phyloP scores from a whole-genome alignment of 2,113 vertebrate species.

The Heterochromis multidens region DNA sequence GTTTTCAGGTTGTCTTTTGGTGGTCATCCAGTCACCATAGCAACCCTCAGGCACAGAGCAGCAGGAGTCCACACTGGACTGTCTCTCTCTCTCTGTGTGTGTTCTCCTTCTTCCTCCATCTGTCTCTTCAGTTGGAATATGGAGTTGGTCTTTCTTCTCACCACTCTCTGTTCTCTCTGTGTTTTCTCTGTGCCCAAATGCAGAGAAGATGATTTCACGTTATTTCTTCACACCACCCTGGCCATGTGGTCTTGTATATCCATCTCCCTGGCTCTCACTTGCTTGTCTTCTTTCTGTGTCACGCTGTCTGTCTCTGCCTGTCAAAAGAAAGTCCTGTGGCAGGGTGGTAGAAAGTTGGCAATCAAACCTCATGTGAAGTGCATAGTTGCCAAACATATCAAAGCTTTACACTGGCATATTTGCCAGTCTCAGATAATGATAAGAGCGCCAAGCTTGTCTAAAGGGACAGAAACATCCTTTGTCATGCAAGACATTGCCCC shows the following conservation, averaged over 20 bases:
- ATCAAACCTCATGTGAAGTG: not conserved
- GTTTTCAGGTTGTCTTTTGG: conserved; percentile 27
- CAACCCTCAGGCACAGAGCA: conserved; percentile 47
- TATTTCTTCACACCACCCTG: conserved; percentile 1
- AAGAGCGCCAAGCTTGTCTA: conserved; percentile 3
- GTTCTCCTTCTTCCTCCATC: not conserved
- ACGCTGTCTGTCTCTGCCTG: conserved; percentile 68
- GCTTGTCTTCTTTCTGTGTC: conserved; percentile 25
- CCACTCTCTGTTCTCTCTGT: not conserved
- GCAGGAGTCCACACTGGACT: conserved; percentile 36
- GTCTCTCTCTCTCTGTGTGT: conserved; percentile 19
- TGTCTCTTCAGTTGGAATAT: conserved; percentile 1
- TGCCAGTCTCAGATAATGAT: conserved; percentile 37
- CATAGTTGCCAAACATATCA: conserved; percentile 45
- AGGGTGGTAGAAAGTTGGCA: conserved; percentile 35
- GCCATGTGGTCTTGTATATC: not conserved
- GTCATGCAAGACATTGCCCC: conserved; percentile 15
- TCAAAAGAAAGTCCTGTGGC: conserved; percentile 13
- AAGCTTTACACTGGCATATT: conserved; percentile 22
- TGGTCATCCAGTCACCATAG: conserved; percentile 67
- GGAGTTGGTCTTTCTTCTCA: not conserved
- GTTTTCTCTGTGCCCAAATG: not conserved
- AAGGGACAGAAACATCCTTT: conserved; percentile 28
- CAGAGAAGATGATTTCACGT: not conserved
- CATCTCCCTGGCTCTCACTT: not conserved